phyloP scores from a whole-genome alignment of 2,888 invertebrate species.

The Prionchulus punctatus region DNA sequence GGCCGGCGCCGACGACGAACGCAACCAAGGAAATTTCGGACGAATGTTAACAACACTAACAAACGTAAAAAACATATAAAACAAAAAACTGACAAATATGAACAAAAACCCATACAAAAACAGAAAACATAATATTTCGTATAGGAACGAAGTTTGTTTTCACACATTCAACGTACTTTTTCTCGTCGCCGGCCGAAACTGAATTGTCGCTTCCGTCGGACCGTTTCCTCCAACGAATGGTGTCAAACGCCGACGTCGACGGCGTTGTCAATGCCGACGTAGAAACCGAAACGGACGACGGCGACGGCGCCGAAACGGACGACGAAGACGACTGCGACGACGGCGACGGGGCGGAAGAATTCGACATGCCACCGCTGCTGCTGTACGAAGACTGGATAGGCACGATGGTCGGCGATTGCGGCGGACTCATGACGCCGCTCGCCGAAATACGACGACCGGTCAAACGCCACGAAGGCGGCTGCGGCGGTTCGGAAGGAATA shows the following conservation, averaged over 20 bases:
- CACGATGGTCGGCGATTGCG: background rate
- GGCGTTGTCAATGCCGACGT: background rate
- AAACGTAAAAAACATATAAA: too few relatives aligned
- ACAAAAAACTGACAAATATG: too few relatives aligned
- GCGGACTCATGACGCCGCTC: background rate
- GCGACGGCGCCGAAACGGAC: background rate
- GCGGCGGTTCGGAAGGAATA: background rate
- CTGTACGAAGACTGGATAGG: background rate
- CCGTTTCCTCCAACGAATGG: background rate
- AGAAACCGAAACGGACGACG: background rate
- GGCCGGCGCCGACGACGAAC: background rate
- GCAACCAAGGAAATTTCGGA: too few relatives aligned
- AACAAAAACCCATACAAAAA: too few relatives aligned
- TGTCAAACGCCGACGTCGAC: background rate
- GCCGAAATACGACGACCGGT: conserved; percentile 4
- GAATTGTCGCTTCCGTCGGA: background rate
- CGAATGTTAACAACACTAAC: too few relatives aligned
- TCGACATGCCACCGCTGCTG: background rate
- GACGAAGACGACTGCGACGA: background rate
- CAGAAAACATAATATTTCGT: too few relatives aligned
- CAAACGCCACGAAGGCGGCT: conserved; percentile 1
- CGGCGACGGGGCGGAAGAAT: background rate
- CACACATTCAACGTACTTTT: too few relatives aligned
- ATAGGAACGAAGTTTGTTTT: too few relatives aligned
- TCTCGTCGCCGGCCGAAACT: background rate